phyloP scores from a whole-genome alignment of 2,888 invertebrate species.

The Andrena trimmerana region DNA sequence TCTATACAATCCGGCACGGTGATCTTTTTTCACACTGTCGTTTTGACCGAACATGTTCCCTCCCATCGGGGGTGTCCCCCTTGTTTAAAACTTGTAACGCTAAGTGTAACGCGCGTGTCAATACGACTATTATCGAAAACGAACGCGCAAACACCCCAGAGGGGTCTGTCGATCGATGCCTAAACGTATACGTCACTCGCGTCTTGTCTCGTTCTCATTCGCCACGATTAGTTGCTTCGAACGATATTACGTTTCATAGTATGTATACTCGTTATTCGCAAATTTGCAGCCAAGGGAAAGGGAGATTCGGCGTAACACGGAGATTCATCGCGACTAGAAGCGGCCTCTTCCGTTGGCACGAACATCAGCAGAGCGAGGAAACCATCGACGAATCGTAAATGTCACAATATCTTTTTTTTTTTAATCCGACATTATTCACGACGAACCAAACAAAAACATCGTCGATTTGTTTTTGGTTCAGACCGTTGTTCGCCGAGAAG shows the following conservation, averaged over 20 bases:
- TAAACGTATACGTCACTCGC: too few species aligned
- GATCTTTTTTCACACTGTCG: constrained; percentile 17
- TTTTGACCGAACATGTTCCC: neutral
- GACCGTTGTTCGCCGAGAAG: constrained; percentile 91
- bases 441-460: neutral
- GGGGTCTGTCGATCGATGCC: too few species aligned
- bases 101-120: too few species aligned
- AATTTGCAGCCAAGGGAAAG: constrained; percentile 93
- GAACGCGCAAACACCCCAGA: too few species aligned
- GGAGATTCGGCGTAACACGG: constrained; percentile 93
- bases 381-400: constrained; percentile 90
- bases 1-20: constrained; percentile 77
- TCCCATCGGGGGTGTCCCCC: neutral
- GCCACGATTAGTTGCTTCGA: constrained; percentile 9
- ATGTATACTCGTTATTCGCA: constrained; percentile 9
- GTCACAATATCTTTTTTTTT: neutral
- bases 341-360: constrained; percentile 95
- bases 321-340: constrained; percentile 96
- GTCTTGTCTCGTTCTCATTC: neutral
- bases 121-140: too few species aligned
- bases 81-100: neutral
- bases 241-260: constrained; percentile 20
- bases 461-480: constrained; percentile 80
- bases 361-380: constrained; percentile 87
- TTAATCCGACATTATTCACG: neutral